Evolutionary conservation across 2,888 invertebrate species (phyloP).

Genomic region (Terebella lapidaria): DNA sequence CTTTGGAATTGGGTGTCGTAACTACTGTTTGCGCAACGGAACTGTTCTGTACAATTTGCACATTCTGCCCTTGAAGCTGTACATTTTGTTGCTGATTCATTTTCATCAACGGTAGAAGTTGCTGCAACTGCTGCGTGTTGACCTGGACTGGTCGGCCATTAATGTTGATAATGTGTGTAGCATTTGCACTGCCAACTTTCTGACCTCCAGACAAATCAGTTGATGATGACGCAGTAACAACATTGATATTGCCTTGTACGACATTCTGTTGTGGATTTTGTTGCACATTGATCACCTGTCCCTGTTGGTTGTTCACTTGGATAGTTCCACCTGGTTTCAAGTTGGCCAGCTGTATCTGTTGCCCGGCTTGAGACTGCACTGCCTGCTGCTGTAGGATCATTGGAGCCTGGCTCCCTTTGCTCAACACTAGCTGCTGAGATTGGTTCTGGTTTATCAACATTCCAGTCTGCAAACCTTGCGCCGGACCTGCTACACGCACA

Average conservation of each 20-base stretch:
- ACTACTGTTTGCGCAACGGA: not conserved
- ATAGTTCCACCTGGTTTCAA: not conserved
- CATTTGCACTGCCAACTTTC: not conserved
- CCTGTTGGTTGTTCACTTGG: not conserved
- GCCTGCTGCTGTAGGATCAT: not conserved
- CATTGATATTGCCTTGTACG: not conserved
- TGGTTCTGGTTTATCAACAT: not conserved
- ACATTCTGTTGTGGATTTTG: not conserved
- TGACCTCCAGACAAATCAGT: too few relatives aligned
- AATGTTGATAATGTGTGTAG: not conserved
- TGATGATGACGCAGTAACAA: too few relatives aligned
- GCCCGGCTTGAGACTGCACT: too few relatives aligned
- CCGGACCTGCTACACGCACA: not conserved
- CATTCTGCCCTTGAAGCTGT: not conserved
- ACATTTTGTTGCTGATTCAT: conserved; percentile 1
- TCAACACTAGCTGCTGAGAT: not conserved
- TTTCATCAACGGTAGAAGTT: not conserved
- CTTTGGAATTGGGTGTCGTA: not conserved
- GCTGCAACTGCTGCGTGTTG: not conserved
- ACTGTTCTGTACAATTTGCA: not conserved
- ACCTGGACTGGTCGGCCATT: not conserved
- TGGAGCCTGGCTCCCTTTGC: not conserved
- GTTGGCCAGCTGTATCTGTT: not conserved
- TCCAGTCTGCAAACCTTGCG: not conserved
- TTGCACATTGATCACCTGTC: not conserved